Evolutionary conservation across 2,113 vertebrate genomes (phyloP).

Genomic region (Crypturellus undulatus): DNA sequence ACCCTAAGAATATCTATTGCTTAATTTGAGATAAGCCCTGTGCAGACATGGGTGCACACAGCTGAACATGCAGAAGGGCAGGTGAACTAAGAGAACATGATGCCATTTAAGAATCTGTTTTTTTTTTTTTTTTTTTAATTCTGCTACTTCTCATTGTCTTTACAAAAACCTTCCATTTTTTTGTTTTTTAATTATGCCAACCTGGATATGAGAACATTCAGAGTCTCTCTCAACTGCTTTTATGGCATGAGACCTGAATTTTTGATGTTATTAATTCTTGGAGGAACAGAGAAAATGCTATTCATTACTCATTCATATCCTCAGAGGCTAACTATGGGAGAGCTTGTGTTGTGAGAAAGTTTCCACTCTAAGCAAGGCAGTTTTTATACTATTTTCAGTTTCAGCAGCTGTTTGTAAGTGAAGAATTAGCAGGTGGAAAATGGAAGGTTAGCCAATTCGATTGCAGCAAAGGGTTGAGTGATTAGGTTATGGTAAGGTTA

Average conservation of each 20-base stretch:
- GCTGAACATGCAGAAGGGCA: not conserved
- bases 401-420: not conserved
- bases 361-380: not conserved
- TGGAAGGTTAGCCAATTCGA: not conserved
- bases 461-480: not conserved
- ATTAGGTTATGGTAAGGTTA: no score
- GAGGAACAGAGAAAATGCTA: not conserved
- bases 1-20: not conserved
- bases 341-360: not conserved
- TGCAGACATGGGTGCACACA: rapidly evolving
- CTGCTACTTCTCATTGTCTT: not conserved
- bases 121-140: not conserved
- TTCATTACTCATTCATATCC: not conserved
- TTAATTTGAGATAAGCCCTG: not conserved
- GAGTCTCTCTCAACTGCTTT: not conserved
- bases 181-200: not conserved
- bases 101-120: not conserved
- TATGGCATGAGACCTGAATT: not conserved
- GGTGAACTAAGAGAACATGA: not conserved
- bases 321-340: not conserved
- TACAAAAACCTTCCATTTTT: not conserved
- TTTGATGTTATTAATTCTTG: not conserved
- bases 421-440: not conserved
- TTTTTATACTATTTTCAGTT: not conserved
- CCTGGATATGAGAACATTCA: not conserved